These are phyloP conservation scores for Zoanthus gigantus DNA, from an alignment of 92 coral and sea anemone species.

Conservation along the genomic window DNA sequence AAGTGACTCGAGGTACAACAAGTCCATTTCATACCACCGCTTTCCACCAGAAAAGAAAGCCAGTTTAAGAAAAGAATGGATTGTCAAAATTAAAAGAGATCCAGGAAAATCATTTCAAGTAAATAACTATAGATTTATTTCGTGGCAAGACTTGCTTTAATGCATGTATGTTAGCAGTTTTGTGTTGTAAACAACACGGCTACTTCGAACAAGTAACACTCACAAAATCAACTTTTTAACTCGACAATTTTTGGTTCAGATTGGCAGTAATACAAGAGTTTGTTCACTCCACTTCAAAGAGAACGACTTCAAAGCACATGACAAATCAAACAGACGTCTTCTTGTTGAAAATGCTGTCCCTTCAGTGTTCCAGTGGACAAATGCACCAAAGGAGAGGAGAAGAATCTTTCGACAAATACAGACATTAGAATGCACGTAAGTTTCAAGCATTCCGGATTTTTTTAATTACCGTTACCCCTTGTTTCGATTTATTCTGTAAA, in stretches of 20 bases:
- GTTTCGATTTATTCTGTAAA: constrained; percentile 14
- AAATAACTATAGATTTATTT: constrained; percentile 8
- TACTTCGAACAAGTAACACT: constrained; percentile 10
- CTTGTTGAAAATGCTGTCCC: constrained; percentile 45
- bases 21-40: constrained; percentile 52
- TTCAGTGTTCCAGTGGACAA: constrained; percentile 46
- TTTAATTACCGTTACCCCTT: constrained; percentile 13
- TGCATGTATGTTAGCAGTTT: constrained; percentile 7
- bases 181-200: constrained; percentile 17
- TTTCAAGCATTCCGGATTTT: constrained; percentile 10
- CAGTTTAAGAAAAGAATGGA: constrained; percentile 26
- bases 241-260: constrained; percentile 19
- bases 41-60: constrained; percentile 40
- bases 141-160: constrained; percentile 14
- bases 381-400: constrained; percentile 44
- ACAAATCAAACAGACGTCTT: constrained; percentile 6
- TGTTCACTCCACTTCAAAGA: constrained; percentile 36
- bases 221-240: constrained; percentile 12
- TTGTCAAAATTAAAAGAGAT: constrained; percentile 53
- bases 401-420: constrained; percentile 12
- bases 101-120: constrained; percentile 40
- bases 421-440: constrained; percentile 14
- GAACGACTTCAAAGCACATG: constrained; percentile 33
- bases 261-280: constrained; percentile 41
- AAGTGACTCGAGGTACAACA: constrained; percentile 47